These are phyloP conservation scores for Chionoecetes opilio DNA, from an alignment of 1,140 invertebrate genomes.

Conservation along the genomic window DNA sequence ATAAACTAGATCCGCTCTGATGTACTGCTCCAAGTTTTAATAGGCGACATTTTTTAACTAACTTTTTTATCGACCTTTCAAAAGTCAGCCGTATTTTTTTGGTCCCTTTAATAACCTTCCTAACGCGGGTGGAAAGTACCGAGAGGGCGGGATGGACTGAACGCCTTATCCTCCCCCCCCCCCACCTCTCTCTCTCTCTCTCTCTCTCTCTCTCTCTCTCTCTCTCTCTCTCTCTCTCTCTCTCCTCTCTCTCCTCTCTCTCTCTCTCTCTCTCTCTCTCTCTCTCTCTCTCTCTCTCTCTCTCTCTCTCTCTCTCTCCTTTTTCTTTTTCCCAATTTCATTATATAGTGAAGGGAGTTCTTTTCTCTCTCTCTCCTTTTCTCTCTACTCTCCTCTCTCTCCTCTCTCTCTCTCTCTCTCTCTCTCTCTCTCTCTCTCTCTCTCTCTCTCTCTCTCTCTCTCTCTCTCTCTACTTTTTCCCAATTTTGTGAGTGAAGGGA, in stretches of 20 bases:
- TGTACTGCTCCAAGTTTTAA: slow-evolving; percentile 63
- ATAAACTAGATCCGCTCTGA: slow-evolving; percentile 63
- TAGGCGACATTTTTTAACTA: slow-evolving; percentile 45
- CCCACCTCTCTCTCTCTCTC: no score
- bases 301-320: background rate
- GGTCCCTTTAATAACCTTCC: slow-evolving; percentile 45
- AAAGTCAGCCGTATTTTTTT: slow-evolving; percentile 42
- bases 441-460: background rate
- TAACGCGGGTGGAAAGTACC: background rate
- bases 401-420: no score
- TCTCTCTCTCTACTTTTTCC: background rate
- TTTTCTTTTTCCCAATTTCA: no score
- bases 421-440: background rate
- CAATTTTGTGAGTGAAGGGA: slow-evolving; percentile 32
- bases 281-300: background rate
- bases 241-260: no score
- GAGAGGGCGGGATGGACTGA: background rate
- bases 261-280: background rate
- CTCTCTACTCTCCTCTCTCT: no score
- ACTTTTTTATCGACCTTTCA: slow-evolving; percentile 40
- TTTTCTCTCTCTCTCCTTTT: background rate
- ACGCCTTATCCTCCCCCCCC: background rate
- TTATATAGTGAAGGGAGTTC: no score
- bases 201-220: no score
- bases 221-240: background rate